phyloP scores from a whole-genome alignment of 2,797 vertebrate genomes.

The Linurgus olivaceus region DNA sequence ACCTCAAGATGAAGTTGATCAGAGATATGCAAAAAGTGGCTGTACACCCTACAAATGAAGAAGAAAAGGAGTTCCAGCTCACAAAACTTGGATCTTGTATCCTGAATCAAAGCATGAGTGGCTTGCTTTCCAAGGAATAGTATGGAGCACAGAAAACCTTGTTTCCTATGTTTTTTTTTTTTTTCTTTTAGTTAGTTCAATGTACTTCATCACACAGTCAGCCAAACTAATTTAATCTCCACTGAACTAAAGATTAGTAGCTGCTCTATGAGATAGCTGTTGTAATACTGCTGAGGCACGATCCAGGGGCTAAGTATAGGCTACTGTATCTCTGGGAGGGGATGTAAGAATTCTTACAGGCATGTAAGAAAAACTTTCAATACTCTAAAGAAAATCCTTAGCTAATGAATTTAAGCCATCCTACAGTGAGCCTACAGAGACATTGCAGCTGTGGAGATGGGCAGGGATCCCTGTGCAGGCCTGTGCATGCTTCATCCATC shows the following conservation, averaged over 20 bases:
- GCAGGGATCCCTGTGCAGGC: not conserved
- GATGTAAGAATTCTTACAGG: not conserved
- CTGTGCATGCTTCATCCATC: not conserved
- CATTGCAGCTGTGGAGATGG: not conserved
- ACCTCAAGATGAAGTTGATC: not conserved
- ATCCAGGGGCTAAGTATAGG: not conserved
- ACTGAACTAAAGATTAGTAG: not conserved
- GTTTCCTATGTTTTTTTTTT: not conserved
- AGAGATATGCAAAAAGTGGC: not conserved
- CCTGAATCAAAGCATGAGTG: not conserved
- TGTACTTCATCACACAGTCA: not conserved
- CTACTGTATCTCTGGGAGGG: not conserved
- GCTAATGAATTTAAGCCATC: not conserved
- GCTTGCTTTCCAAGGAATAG: not conserved
- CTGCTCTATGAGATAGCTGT: not conserved
- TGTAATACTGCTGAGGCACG: not conserved
- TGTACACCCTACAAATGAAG: not conserved
- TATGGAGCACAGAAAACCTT: not conserved
- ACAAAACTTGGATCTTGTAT: not conserved
- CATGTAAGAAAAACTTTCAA: not conserved
- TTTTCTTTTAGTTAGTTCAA: not conserved
- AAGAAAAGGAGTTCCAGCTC: not conserved
- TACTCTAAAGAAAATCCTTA: not conserved
- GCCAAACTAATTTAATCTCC: not conserved
- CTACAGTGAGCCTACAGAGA: not conserved